Conservation (phyloP, 2,797 vertebrate genomes). For the Valencia hispanica region DNA sequence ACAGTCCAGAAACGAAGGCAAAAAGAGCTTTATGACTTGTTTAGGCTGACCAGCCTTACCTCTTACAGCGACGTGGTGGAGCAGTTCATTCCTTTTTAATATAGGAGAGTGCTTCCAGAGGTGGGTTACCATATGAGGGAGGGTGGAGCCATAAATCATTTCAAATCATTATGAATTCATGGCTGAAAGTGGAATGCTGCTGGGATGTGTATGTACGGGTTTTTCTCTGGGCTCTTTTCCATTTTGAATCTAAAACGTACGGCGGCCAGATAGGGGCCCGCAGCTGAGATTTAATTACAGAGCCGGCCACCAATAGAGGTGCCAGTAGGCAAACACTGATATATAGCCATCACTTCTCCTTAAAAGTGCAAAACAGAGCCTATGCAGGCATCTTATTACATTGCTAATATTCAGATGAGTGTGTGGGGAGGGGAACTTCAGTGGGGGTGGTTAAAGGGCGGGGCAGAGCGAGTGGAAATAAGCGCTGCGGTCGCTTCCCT, state of each 20-base stretch:
- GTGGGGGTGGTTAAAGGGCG: neutral
- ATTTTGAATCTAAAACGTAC: constrained; percentile 37
- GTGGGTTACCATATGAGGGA: constrained; percentile 46
- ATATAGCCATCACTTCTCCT: constrained; percentile 23
- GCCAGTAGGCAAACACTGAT: constrained; percentile 25
- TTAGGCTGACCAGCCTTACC: constrained; percentile 49
- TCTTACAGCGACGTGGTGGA: constrained; percentile 28
- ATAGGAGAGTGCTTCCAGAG: constrained; percentile 71
- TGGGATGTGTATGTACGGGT: constrained; percentile 31
- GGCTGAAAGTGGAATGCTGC: constrained; percentile 29
- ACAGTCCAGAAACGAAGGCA: constrained; percentile 22
- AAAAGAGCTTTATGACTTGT: constrained; percentile 47
- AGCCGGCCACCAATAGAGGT: constrained; percentile 36
- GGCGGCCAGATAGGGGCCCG: constrained; percentile 25
- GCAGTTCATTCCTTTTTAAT: constrained; percentile 67
- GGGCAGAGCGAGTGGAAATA: constrained; percentile 40
- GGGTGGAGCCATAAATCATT: constrained; percentile 69
- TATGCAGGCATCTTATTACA: constrained; percentile 14
- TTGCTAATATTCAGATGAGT: constrained; percentile 13
- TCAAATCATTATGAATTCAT: constrained; percentile 71
- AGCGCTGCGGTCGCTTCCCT: constrained; percentile 52
- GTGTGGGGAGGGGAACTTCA: neutral
- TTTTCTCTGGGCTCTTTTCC: constrained; percentile 11
- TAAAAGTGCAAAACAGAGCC: constrained; percentile 29
- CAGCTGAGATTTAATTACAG: constrained; percentile 50